These are phyloP conservation scores for Pygoscelis antarcticus DNA, from an alignment of 2,113 vertebrate species.

Conservation along the genomic window DNA sequence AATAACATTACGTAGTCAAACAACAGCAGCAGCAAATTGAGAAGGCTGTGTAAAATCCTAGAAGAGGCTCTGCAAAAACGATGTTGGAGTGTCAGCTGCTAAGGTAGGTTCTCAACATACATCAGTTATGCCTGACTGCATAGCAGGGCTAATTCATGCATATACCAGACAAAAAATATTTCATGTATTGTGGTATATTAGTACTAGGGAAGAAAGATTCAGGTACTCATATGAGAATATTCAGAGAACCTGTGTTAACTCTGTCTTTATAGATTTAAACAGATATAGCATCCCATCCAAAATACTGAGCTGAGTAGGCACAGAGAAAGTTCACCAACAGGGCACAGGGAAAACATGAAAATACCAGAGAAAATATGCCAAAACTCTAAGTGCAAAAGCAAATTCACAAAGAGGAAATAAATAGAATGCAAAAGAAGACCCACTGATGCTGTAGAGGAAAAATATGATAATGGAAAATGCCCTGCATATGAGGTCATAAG, in stretches of 20 bases:
- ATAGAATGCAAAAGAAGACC: constrained; percentile 43
- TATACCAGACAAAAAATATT: neutral
- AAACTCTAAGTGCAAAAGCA: neutral
- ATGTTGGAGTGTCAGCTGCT: neutral
- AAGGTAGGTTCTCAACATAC: neutral
- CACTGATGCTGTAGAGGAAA: constrained; percentile 38
- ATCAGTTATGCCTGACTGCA: neutral
- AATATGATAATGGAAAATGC: constrained; percentile 55
- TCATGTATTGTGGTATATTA: no score
- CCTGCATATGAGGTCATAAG: constrained; percentile 20
- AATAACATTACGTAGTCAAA: neutral
- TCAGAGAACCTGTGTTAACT: neutral
- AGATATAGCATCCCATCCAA: neutral
- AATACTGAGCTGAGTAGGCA: neutral
- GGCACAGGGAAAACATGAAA: neutral
- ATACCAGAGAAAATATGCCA: neutral
- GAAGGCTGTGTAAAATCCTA: neutral
- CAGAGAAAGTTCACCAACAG: neutral
- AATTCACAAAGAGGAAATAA: constrained; percentile 8
- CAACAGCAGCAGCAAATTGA: neutral
- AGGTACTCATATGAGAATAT: neutral
- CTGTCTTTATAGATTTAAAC: neutral
- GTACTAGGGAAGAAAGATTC: neutral
- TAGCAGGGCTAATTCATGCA: neutral
- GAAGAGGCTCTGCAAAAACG: neutral